Evolutionary conservation across 2,113 vertebrate species (phyloP).

Genomic region (Lanius collurio): DNA sequence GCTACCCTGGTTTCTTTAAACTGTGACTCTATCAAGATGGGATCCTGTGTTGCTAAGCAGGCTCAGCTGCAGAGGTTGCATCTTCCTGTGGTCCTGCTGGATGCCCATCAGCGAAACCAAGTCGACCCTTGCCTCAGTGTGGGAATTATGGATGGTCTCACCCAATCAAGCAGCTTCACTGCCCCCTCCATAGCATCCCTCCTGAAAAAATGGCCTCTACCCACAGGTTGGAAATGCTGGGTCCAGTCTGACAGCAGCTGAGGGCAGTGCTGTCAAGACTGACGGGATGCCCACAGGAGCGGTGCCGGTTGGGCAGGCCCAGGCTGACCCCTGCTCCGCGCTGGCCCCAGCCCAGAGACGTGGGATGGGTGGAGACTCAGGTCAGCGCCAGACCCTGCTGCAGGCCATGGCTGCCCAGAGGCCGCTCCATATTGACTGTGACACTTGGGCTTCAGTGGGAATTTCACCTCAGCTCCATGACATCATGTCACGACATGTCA

Average conservation of each 20-base stretch:
- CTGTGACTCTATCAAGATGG: neutral
- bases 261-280: too few relatives aligned
- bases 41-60: neutral
- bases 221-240: neutral
- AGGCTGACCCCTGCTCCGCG: fast-evolving
- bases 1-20: neutral
- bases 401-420: too few relatives aligned
- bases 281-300: fast-evolving
- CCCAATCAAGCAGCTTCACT: too few relatives aligned
- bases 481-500: neutral
- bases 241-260: neutral
- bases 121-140: neutral
- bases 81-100: neutral
- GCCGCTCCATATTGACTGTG: fast-evolving
- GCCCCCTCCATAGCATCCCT: fast-evolving
- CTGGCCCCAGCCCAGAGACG: neutral
- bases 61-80: neutral
- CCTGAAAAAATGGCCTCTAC: neutral
- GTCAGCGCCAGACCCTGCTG: neutral
- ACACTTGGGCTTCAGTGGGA: neutral
- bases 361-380: too few relatives aligned
- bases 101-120: fast-evolving
- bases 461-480: neutral
- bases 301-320: fast-evolving
- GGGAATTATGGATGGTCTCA: neutral